These are phyloP conservation scores for Charaxes varanes DNA, from an alignment of 1,140 invertebrate species.

Conservation along the genomic window DNA sequence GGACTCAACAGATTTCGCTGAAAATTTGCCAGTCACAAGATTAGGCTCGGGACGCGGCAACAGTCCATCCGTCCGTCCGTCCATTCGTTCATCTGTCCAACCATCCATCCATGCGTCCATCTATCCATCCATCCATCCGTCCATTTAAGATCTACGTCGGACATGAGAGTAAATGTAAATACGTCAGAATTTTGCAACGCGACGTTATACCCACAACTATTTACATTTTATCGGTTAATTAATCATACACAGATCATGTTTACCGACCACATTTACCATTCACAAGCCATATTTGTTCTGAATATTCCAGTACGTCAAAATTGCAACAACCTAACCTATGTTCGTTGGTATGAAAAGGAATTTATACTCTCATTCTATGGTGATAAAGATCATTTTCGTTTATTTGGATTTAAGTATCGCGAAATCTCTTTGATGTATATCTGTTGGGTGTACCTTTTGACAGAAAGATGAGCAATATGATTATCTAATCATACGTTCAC, in stretches of 20 bases:
- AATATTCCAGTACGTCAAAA: slow-evolving; percentile 24
- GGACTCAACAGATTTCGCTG: no score
- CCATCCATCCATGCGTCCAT: no score
- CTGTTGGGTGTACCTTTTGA: slow-evolving; percentile 11
- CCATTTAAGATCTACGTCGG: no score
- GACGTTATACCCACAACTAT: no score
- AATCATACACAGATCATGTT: slow-evolving; percentile 31
- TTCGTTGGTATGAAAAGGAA: neutral
- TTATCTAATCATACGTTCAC: slow-evolving; percentile 2
- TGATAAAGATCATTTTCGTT: slow-evolving; percentile 1
- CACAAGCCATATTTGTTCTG: slow-evolving; percentile 31
- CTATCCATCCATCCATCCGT: no score
- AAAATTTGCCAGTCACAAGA: no score
- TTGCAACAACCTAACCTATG: slow-evolving; percentile 8
- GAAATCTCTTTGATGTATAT: slow-evolving; percentile 13
- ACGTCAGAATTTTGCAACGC: no score
- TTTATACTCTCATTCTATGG: neutral
- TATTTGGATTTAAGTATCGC: slow-evolving; percentile 4
- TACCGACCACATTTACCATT: slow-evolving; percentile 28
- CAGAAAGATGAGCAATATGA: slow-evolving; percentile 7
- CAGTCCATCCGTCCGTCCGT: no score
- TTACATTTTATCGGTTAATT: slow-evolving; percentile 27
- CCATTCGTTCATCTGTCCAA: no score
- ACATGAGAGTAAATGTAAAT: no score
- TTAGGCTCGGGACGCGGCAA: no score